A percentile compares a stretch with the other conserved stretches of the same genome.
phyloP scores from a whole-genome alignment of 2,888 invertebrate species.

The Periphyllus acericola region DNA sequence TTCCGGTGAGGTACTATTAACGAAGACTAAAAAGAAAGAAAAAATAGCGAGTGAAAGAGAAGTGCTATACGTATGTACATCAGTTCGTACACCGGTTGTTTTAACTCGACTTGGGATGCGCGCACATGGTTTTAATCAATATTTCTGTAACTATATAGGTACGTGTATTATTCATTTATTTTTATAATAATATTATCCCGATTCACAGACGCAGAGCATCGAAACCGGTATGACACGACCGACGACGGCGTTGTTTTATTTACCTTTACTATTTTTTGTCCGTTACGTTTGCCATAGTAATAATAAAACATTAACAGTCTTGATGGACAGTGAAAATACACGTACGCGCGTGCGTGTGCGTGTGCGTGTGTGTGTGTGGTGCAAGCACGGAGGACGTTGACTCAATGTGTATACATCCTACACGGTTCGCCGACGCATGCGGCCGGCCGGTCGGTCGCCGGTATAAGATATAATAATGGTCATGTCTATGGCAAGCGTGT shows the following conservation, averaged over 20 bases:
- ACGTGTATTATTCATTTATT: neutral
- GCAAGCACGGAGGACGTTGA: conserved; percentile 27
- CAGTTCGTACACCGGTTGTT: neutral
- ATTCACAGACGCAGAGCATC: neutral
- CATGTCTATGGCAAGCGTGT: neutral
- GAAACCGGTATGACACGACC: conserved; percentile 34
- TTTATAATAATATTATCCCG: neutral
- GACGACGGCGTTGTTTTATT: conserved; percentile 13
- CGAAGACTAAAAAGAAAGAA: neutral
- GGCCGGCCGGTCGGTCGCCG: neutral
- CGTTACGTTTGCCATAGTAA: neutral
- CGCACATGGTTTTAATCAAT: conserved; percentile 6
- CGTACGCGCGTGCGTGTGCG: neutral
- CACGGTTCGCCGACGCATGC: conserved; percentile 56
- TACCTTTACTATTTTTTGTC: conserved; percentile 4
- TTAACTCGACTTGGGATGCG: neutral
- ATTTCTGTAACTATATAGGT: neutral
- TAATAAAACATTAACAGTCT: conserved; percentile 39
- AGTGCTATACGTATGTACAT: neutral
- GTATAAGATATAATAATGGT: conserved; percentile 16
- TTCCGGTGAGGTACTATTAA: neutral
- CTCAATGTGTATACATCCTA: conserved; percentile 41
- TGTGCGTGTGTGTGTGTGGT: neutral
- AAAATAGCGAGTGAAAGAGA: neutral
- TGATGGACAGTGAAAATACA: conserved; percentile 2